Percentiles rank a stretch among this genome's conserved stretches.
phyloP scores from a whole-genome alignment of 92 coral and sea anemone species.

The Epizoanthus stellaris region DNA sequence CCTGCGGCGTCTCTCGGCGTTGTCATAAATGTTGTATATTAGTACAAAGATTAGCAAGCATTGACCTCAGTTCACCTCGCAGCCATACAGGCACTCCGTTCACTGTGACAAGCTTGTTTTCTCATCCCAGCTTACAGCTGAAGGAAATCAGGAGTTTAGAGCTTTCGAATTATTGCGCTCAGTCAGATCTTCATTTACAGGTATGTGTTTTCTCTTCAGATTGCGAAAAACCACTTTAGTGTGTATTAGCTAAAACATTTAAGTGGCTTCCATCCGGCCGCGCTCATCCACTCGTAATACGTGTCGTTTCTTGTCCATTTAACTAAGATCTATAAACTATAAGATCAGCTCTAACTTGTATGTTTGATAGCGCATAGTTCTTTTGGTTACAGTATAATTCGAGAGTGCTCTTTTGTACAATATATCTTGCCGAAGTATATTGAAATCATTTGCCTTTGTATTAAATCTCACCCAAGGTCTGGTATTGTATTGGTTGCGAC shows the following conservation, averaged over 20 bases:
- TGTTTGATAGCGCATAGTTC: neutral
- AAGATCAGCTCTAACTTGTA: neutral
- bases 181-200: neutral
- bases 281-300: neutral
- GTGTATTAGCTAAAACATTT: neutral
- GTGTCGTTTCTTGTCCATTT: neutral
- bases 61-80: conserved; percentile 34
- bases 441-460: conserved; percentile 10
- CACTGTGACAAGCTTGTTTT: conserved; percentile 6
- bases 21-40: conserved; percentile 27
- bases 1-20: conserved; percentile 1
- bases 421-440: neutral
- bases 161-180: too few species aligned
- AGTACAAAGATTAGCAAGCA: conserved; percentile 35
- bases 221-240: neutral
- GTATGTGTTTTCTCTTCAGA: neutral
- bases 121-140: neutral
- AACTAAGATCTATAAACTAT: neutral
- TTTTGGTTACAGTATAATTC: neutral
- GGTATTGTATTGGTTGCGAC: neutral
- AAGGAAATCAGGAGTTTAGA: neutral
- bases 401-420: neutral
- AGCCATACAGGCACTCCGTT: conserved; percentile 11
- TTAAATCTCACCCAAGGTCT: neutral
- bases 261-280: neutral